Base-by-base conservation (phyloP, 2,888 invertebrate genomes). In the Eilema caniola region DNA sequence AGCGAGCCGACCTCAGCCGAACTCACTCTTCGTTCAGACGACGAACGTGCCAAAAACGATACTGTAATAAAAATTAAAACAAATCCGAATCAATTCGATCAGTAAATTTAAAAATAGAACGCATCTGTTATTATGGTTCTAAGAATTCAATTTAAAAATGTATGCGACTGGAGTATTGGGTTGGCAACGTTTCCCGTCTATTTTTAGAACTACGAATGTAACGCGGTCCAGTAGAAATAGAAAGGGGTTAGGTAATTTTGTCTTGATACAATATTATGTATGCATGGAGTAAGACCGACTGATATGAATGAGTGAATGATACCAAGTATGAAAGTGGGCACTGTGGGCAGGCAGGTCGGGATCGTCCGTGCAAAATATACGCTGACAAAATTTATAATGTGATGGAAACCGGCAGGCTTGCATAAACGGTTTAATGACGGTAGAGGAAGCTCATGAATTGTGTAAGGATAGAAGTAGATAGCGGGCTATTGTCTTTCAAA, bases 111-210 rank as follows among this genome's bases (percentile, higher is more conserved):
- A 74, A 74, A 81, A 72, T 73, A 76, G 70, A 79, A 75, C 70
- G 67, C 28, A 47, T 56, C 60, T 63, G 66, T 69, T 69, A n/a
- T n/a, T n/a, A 69, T 63, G 70, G 62, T 76, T 75, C 76, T 59
- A 60, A 75, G 81, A 80, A 80, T 65, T 65, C 71, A 74, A 71
- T 56, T 74, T 28, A 71, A 80, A 80, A 74, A 70, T 70, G 65
- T 79, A 71, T 80, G 73, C 59, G 76, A 69, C 79, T 79, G 75
- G 83, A 83, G 79, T 88, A 86, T 89, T 86, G 83, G 86, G 87
- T 88, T 89, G 88, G 90, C 90, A 90, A 88, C 87, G 84, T 78
- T 85, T 86, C 76, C 79, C 69, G n/a, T 77, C 85, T 84, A 86
- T 86, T 78, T 85, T 87, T 87, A 87, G 77, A 80, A 81, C 74